Evolutionary conservation across 2,888 invertebrate genomes (phyloP), one percentile per base, ranked within the genome.

Genomic region (Odontocolon sp.): DNA sequence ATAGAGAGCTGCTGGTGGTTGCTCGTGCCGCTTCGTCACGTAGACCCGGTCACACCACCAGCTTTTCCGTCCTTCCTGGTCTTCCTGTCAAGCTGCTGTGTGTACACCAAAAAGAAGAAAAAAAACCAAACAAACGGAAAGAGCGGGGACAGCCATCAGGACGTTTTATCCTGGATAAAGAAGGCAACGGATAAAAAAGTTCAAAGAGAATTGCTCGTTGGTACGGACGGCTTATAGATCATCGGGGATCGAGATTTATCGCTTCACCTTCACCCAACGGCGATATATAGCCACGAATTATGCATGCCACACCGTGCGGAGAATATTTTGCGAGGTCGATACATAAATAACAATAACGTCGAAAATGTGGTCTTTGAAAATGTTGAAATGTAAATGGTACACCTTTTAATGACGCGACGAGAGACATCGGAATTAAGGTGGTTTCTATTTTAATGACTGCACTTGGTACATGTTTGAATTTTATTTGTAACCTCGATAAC

Each of bases 1-100:
- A 89, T 89, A 89, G 86, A 82, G 67, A 59, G 68, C 69, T 64
- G 68, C 42, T 45, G 11, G 67, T 21, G 59, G 47, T 50, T 26
- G 16, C 33, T 36, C 54, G 23, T 52, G 76, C 40, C 64, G 59
- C 68, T 59, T 28, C 56, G 45, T 52, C 54, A 72, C 54, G 64
- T 59, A 76, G 38, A 38, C 33, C 63, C 50, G 63, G 63, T 72
- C 68, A 9, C 61, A 52, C 57, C 45, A 68, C 42, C 45, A 45
- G 63, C 70, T 57, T 63, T 64, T 64, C 61, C 21, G 40, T 71
- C 63, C 52, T 77, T 68, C 33, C 69, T 61, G 26, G 38, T 26
- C 4, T 11, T 42, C 42, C 21, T 23, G 56, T 45, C 61, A 45
- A 31, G 56, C 11, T 45, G 16, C 36, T 36, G 18, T 21, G 18